Percentiles rank a stretch among this genome's conserved stretches.
Evolutionary conservation across 2,888 invertebrate genomes (phyloP).

Genomic region (Mythimna lalbum): DNA sequence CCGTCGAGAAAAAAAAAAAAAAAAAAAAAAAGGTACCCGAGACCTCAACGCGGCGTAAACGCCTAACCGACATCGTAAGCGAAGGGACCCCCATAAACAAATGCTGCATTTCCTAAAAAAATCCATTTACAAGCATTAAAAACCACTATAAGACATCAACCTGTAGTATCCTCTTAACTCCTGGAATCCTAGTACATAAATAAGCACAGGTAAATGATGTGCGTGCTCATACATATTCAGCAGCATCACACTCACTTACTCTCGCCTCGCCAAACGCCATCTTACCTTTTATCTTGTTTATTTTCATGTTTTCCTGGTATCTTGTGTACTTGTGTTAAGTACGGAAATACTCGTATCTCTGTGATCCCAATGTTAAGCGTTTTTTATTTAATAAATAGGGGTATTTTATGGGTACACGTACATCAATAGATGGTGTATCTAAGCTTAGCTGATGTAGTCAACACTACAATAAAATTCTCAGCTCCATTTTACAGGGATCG

Average conservation of each 20-base stretch:
- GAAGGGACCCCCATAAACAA: neutral
- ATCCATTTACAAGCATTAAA: slow-evolving; percentile 6
- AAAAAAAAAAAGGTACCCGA: neutral
- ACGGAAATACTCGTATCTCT: neutral
- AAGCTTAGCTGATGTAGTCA: too few relatives aligned
- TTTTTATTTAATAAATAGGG: neutral
- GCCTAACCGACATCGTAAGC: neutral
- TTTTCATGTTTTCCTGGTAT: slow-evolving; percentile 45
- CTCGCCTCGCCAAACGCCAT: slow-evolving; percentile 58
- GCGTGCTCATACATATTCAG: slow-evolving; percentile 82
- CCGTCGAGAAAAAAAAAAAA: too few relatives aligned
- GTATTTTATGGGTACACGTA: neutral
- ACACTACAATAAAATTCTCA: too few relatives aligned
- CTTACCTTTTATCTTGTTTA: slow-evolving; percentile 58
- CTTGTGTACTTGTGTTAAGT: slow-evolving; percentile 13
- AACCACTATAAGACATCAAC: slow-evolving; percentile 22
- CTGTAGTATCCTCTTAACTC: slow-evolving; percentile 43
- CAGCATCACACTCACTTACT: slow-evolving; percentile 59
- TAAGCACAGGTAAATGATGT: slow-evolving; percentile 72
- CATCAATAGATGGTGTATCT: neutral
- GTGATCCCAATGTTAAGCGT: slow-evolving; percentile 1
- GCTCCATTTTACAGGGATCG: too few relatives aligned
- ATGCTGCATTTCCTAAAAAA: slow-evolving; percentile 25
- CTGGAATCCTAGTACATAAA: slow-evolving; percentile 57
- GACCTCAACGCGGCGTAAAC: neutral